These are phyloP conservation scores for Seriola dumerili DNA, from an alignment of 2,113 vertebrate species.

Conservation along the genomic window DNA sequence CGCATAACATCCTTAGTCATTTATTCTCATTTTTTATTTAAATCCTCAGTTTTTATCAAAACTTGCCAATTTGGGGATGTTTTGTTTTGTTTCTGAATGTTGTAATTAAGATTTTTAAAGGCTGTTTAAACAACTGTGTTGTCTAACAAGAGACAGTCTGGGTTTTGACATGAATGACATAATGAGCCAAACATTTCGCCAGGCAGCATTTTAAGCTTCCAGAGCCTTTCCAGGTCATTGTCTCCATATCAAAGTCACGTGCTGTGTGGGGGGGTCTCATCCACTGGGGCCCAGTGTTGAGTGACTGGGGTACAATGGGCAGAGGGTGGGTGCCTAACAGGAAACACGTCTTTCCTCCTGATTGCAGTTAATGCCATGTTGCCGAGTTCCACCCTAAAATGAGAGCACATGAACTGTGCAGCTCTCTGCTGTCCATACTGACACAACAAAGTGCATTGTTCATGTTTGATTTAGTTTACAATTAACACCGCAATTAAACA, in stretches of 20 bases:
- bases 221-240: conserved; percentile 27
- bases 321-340: conserved; percentile 61
- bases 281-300: conserved; percentile 53
- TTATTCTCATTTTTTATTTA: neutral
- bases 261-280: conserved; percentile 26
- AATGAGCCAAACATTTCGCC: conserved; percentile 39
- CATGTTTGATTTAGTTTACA: neutral
- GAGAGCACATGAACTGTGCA: neutral
- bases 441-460: neutral
- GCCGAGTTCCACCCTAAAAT: conserved; percentile 36
- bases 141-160: neutral
- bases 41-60: neutral
- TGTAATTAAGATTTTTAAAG: neutral
- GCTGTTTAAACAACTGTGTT: no score
- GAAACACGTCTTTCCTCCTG: conserved; percentile 62
- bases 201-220: conserved; percentile 11
- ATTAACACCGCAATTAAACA: neutral
- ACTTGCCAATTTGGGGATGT: neutral
- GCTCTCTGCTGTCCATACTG: neutral
- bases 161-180: conserved; percentile 8
- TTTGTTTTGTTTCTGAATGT: neutral
- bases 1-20: neutral
- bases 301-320: conserved; percentile 63
- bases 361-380: conserved; percentile 40
- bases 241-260: conserved; percentile 29